These are phyloP conservation scores for Acronicta alni DNA, from an alignment of 2,888 invertebrate genomes.

Conservation along the genomic window DNA sequence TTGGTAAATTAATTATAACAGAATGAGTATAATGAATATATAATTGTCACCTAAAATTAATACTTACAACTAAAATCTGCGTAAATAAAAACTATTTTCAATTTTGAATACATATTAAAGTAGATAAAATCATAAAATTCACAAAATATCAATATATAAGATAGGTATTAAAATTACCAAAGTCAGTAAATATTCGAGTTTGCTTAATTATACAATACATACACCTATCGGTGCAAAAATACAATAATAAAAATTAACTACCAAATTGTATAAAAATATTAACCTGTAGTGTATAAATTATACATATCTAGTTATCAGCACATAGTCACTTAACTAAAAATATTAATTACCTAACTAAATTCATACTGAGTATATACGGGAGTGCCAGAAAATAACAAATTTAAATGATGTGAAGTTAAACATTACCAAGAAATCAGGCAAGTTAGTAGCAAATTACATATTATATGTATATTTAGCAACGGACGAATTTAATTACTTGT, in stretches of 20 bases:
- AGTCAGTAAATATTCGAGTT: background rate
- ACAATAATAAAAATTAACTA: background rate
- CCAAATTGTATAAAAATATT: background rate
- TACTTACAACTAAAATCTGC: conserved; percentile 22
- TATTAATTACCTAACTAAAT: conserved; percentile 3
- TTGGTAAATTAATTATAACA: background rate
- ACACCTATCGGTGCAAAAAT: background rate
- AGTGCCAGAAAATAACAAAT: conserved; percentile 4
- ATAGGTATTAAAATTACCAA: background rate
- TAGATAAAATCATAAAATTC: conserved; percentile 7
- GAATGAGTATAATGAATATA: background rate
- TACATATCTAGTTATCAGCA: conserved; percentile 1
- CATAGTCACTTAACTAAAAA: conserved; percentile 7
- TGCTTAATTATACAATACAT: too few species aligned
- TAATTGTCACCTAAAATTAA: conserved; percentile 23
- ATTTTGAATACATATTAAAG: conserved; percentile 12
- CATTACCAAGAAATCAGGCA: conserved; percentile 26
- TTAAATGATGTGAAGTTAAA: conserved; percentile 10
- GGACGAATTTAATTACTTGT: conserved; percentile 7
- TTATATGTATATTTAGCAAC: conserved; percentile 11
- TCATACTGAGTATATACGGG: conserved; percentile 11
- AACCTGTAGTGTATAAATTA: conserved; percentile 1
- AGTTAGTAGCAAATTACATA: conserved; percentile 18
- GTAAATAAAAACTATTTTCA: conserved; percentile 41
- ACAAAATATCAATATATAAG: background rate